Percentiles rank a stretch among this genome's conserved stretches.
These are phyloP conservation scores for Orthosia cruda DNA, from an alignment of 2,888 invertebrate genomes.

Conservation along the genomic window DNA sequence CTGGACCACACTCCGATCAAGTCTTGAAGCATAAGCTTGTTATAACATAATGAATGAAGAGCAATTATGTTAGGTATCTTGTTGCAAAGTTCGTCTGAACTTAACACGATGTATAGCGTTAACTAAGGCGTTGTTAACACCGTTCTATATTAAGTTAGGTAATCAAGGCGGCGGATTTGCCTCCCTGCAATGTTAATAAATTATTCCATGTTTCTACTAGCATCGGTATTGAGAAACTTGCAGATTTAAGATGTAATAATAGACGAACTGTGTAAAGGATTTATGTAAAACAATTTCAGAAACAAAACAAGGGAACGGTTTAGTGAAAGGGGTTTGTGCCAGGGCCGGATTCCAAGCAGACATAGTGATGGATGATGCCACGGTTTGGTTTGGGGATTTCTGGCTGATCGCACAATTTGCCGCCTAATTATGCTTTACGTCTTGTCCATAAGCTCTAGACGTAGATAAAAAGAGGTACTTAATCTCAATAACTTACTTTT, in stretches of 20 bases:
- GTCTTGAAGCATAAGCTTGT: constrained; percentile 12
- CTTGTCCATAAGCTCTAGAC: constrained; percentile 20
- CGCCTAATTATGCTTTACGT: constrained; percentile 49
- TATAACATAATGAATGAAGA: constrained; percentile 13
- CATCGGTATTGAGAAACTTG: constrained; percentile 62
- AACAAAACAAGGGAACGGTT: constrained; percentile 2
- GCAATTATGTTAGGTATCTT: constrained; percentile 11
- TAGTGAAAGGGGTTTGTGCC: constrained; percentile 19
- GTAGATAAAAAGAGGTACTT: constrained; percentile 26
- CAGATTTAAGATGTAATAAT: constrained; percentile 52
- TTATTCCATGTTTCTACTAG: constrained; percentile 47
- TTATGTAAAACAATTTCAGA: constrained; percentile 6
- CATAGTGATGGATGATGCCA: constrained; percentile 62
- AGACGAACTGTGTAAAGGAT: constrained; percentile 13
- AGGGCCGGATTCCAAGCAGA: constrained; percentile 25
- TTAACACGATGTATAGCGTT: constrained; percentile 20
- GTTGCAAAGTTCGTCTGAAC: constrained; percentile 44
- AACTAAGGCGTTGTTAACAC: constrained; percentile 28
- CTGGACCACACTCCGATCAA: constrained; percentile 1
- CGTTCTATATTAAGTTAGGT: constrained; percentile 57
- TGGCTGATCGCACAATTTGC: constrained; percentile 57
- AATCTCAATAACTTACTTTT: constrained; percentile 6
- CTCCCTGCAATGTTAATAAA: constrained; percentile 51
- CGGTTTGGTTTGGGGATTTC: constrained; percentile 34
- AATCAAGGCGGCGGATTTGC: constrained; percentile 32